Evolutionary conservation across 2,113 vertebrate species (phyloP).

Genomic region (Phyllostomus hastatus): DNA sequence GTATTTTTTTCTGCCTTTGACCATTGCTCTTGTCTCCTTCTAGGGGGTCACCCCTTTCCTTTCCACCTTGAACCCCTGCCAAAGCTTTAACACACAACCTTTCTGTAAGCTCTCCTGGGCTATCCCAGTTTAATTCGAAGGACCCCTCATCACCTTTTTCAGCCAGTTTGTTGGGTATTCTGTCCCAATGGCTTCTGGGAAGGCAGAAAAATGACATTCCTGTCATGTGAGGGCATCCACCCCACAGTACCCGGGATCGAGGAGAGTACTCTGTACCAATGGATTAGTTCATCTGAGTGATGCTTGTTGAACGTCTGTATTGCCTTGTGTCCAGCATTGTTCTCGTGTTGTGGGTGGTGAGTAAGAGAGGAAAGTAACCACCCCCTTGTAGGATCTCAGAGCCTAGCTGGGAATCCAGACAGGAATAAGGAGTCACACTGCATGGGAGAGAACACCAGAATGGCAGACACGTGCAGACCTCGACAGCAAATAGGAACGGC

Average conservation of each 20-base stretch:
- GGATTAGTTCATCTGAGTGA: fast-evolving
- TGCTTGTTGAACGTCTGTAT: background rate
- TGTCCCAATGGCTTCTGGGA: background rate
- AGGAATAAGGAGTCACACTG: background rate
- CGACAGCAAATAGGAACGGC: background rate
- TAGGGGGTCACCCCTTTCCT: background rate
- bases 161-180: background rate
- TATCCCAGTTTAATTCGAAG: background rate
- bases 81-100: background rate
- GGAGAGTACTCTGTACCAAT: fast-evolving
- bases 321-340: background rate
- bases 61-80: too few species aligned
- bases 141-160: background rate
- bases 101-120: background rate
- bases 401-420: background rate
- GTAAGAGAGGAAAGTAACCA: background rate
- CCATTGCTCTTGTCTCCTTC: background rate
- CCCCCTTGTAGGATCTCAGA: background rate
- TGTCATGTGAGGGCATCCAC: fast-evolving
- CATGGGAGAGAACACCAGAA: too few species aligned
- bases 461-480: background rate
- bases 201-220: background rate
- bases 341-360: background rate
- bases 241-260: fast-evolving
- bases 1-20: background rate